phyloP scores from a whole-genome alignment of 2,888 invertebrate species.

The Eupithecia abbreviata region DNA sequence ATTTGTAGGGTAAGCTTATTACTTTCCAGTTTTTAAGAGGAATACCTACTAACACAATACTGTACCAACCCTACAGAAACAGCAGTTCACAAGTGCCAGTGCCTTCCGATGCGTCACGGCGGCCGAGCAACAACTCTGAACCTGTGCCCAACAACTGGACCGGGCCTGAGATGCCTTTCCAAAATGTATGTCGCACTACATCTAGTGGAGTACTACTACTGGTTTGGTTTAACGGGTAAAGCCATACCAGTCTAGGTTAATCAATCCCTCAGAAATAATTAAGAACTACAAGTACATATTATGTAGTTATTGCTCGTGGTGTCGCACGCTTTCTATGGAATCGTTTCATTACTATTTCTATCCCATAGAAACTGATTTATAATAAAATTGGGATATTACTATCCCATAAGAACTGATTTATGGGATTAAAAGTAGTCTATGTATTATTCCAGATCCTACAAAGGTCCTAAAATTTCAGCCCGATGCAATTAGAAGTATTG shows the following conservation, averaged over 20 bases:
- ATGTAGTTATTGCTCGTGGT: background rate
- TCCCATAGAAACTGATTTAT: background rate
- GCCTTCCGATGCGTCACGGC: conserved; percentile 54
- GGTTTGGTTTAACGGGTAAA: background rate
- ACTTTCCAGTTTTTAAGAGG: no score
- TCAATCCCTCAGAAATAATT: background rate
- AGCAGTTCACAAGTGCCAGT: conserved; percentile 48
- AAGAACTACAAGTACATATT: background rate
- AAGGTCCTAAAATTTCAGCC: background rate
- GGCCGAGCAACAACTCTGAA: conserved; percentile 85
- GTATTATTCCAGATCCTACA: background rate
- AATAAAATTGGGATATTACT: no score
- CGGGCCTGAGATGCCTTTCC: conserved; percentile 93
- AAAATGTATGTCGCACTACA: conserved; percentile 86
- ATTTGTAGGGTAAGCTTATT: no score
- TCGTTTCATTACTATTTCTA: background rate
- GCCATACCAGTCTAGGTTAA: background rate
- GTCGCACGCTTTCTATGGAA: background rate
- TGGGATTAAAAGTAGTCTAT: background rate
- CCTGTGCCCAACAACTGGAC: conserved; percentile 93
- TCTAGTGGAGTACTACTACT: no score
- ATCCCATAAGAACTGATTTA: background rate
- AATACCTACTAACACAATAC: background rate
- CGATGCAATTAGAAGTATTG: background rate
- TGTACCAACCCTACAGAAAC: conserved; percentile 40